Base-by-base conservation (phyloP, 1,140 invertebrate species). In the Leptopilina boulardi region DNA sequence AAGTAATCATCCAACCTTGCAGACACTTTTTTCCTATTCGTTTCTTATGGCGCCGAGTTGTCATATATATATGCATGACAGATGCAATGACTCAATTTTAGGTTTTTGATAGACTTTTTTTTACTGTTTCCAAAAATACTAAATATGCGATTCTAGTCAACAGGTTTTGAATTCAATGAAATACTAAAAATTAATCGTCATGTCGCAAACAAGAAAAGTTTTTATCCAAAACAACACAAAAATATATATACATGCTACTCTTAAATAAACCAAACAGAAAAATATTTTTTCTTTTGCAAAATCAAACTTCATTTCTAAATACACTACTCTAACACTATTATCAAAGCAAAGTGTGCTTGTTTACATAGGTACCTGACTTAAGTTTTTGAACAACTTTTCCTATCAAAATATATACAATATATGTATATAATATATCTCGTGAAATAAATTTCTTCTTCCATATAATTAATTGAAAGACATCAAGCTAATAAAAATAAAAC, bases 1-100 rank as follows among this genome's bases (percentile, higher is more conserved):
- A 59, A 59, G 54, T 2, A 59, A 59, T 59, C 54, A 59, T 23
- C 54, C 21, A 66, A 66, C 59, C 59, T 66, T 66, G 23, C 13
- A 66, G 59, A 66, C 59, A 66, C 59, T 66, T 66, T 66, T 66
- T 66, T 66, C 59, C 23, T 34, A 34, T 66, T 66, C 26, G 26
- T 23, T n/a, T 18, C 13, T 66, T n/a, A n/a, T n/a, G 59, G 59
- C 59, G 59, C 59, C 59, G 23, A 2, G 30, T 34, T 66, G n/a
- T n/a, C n/a, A n/a, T n/a, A n/a, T n/a, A n/a, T n/a, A n/a, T n/a
- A n/a, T 30, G 59, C 59, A 34, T 66, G 26, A 13, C 59, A 66
- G 10, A 30, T 66, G 59, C 26, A 15, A 30, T 30, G 59, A 30
- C 59, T 30, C 59, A 30, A 26, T 66, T 66, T 30, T 66, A 66